Evolutionary conservation across 2,797 vertebrate genomes (phyloP).

Genomic region (Hyperoplus immaculatus): DNA sequence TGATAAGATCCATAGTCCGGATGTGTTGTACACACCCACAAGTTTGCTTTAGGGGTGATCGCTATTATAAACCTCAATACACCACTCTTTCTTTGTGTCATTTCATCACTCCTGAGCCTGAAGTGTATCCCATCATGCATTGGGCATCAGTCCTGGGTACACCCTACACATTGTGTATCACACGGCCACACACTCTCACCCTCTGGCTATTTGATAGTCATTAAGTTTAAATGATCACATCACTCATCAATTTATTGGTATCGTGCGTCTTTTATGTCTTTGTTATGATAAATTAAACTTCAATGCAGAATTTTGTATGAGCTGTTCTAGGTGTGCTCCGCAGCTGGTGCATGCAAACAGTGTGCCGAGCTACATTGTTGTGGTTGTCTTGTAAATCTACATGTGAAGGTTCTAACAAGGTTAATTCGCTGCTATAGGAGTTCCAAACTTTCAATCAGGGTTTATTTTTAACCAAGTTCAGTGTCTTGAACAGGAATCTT

Average conservation of each 20-base stretch:
- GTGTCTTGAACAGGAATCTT: conserved; percentile 33
- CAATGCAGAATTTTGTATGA: neutral
- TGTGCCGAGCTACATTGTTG: neutral
- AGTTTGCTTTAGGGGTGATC: neutral
- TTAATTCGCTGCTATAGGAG: conserved; percentile 50
- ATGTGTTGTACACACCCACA: neutral
- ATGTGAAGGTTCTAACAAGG: conserved; percentile 39
- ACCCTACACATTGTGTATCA: neutral
- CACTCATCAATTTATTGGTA: neutral
- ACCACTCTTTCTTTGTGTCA: conserved; percentile 1
- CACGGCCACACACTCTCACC: neutral
- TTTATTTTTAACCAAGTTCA: conserved; percentile 61
- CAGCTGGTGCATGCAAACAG: conserved; percentile 25
- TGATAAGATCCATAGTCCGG: conserved; percentile 3
- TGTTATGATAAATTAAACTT: neutral
- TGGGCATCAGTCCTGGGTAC: neutral
- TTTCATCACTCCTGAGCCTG: neutral
- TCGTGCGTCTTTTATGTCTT: neutral
- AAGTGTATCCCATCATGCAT: neutral
- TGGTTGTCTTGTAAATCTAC: conserved; percentile 3
- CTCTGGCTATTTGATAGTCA: neutral
- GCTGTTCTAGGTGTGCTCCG: conserved; percentile 37
- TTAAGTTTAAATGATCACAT: neutral
- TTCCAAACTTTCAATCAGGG: conserved; percentile 49
- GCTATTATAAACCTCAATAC: neutral